Base-by-base conservation (phyloP, 2,888 invertebrate genomes). In the Diplazon laetatorius region DNA sequence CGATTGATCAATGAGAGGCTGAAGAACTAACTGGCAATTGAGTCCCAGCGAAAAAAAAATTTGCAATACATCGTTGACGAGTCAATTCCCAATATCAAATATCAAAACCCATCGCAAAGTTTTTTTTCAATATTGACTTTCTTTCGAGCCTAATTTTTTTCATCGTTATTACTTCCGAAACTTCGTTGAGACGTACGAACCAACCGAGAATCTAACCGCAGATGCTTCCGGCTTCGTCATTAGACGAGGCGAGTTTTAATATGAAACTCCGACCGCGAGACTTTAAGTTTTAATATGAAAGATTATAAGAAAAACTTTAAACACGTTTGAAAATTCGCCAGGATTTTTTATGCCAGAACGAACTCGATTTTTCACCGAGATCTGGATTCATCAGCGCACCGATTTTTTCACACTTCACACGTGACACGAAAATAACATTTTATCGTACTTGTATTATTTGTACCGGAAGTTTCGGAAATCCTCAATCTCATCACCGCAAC, bases 161-260 rank as follows among this genome's bases (percentile, higher is more conserved):
- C 46, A 46, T 57, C 39, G 42, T 16, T 18, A 63, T 55, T 55
- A 63, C 30, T 55, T 46, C 52, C 55, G 52, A 18, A 50, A 71
- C 52, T 52, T 59, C 55, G 60, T 48, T 39, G 25, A 12, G 12
- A 62, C 12, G 35, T 59, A 48, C 20, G 22, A 35, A 50, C 25
- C 3, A 60, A 46, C 30, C 50, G 25, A 35, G 70, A 55, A 22
- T 69, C 48, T 63, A 16, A 46, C 30, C 22, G 57, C 65, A 48
- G 37, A 52, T 52, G 50, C 66, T 52, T 25, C 30, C 60, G 4
- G 25, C 60, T 68, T 69, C 80, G 81, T 81, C 81, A 75, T 83
- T 83, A 82, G 76, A 50, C 72, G 65, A n/a, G 52, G 68, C 76
- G 80, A 78, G 80, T 78, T 83, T 83, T 82, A 81, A 76, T 82